Evolutionary conservation across 1,140 invertebrate genomes (phyloP), one percentile per base, ranked within the genome.

Genomic region (Sesamia nonagrioides): DNA sequence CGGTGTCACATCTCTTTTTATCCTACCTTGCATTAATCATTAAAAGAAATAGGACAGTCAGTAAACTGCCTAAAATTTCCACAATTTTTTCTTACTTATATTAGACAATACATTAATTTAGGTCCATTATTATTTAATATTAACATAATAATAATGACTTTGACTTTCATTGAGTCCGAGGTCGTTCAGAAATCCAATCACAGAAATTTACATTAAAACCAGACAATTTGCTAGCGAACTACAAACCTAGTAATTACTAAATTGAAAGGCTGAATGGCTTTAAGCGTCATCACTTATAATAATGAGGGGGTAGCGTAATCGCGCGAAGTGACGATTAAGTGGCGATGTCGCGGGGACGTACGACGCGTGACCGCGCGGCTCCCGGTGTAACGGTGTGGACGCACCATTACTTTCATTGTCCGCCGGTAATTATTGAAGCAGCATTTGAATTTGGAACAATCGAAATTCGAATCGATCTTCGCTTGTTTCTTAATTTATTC

Each of bases 241-340:
- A 81, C 86, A 79, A 74, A 88, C 82, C 83, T 86, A 90, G 90
- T 91, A 92, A 93, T 93, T 92, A 93, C 90, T 88, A 89, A 89
- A 92, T 93, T 92, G 91, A 91, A 90, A 87, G 87, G 78, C 82
- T 86, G 81, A 86, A 85, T 92, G 87, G 86, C 86, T 86, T 91
- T 89, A 91, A 92, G 88, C 88, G 89, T 91, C 89, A 89, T 92
- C 88, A 93, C 90, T 92, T 93, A 88, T 82, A 81, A 77, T 93
- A 92, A 93, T 93, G 91, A 93, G 91, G 85, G 90, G 78, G 82
- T 81, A 72, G 77, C 61, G 84, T 87, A 89, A 88, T 86, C 74
- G 80, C 56, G 68, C 75, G 80, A 85, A 86, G 89, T 88, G 87
- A 86, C 79, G 82, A 77, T 77, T 91, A 90, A 91, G 88, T 89